Evolutionary conservation across 2,888 invertebrate species (phyloP).

Genomic region (Panorpa germanica): DNA sequence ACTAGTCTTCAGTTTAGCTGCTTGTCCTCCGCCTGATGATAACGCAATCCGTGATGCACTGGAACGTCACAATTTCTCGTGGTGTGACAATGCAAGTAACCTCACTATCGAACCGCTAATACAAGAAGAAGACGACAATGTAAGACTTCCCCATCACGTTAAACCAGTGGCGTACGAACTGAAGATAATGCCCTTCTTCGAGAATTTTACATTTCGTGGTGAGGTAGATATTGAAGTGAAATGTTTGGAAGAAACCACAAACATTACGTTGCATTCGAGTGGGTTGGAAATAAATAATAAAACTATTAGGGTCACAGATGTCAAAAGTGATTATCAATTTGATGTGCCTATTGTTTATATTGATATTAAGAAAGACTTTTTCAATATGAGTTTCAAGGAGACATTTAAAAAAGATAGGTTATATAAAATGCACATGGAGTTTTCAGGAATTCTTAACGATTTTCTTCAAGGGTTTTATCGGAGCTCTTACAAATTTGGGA

Average conservation of each 20-base stretch:
- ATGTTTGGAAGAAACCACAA: constrained; percentile 37
- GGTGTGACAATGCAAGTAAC: constrained; percentile 3
- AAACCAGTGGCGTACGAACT: constrained; percentile 50
- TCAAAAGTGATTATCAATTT: constrained; percentile 7
- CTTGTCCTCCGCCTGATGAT: constrained; percentile 37
- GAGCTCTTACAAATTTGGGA: constrained; percentile 53
- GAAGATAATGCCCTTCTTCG: constrained; percentile 50
- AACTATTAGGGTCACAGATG: constrained; percentile 27
- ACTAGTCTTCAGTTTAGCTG: constrained; percentile 56
- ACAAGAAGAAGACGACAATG: constrained; percentile 29
- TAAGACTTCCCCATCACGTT: constrained; percentile 48
- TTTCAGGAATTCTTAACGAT: constrained; percentile 52
- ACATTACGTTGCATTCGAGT: constrained; percentile 56
- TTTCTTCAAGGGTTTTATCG: constrained; percentile 65
- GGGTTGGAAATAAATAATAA: constrained; percentile 43
- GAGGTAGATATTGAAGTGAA: constrained; percentile 41
- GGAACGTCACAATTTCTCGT: too few relatives aligned
- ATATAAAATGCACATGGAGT: constrained; percentile 50
- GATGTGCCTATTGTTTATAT: constrained; percentile 17
- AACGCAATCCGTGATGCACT: too few relatives aligned
- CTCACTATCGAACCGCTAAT: constrained; percentile 12
- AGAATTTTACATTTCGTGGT: constrained; percentile 63
- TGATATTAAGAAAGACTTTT: constrained; percentile 39
- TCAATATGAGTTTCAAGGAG: constrained; percentile 40
- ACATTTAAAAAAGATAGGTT: constrained; percentile 34